phyloP scores from a whole-genome alignment of 2,888 invertebrate species.

The Hemicrepidius hirtus region DNA sequence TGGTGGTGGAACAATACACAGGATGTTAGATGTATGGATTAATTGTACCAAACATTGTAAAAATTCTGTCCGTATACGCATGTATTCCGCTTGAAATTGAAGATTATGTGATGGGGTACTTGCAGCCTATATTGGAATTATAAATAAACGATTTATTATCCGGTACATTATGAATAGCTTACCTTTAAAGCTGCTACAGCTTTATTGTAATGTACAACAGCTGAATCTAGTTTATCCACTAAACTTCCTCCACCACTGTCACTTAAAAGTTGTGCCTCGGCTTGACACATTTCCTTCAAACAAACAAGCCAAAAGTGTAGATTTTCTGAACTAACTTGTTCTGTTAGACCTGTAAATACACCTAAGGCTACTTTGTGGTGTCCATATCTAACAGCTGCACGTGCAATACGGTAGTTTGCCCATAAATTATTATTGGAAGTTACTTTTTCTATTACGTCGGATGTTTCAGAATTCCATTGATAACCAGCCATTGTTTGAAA shows the following conservation, averaged over 20 bases:
- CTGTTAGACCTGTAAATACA: conserved; percentile 76
- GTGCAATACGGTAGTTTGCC: conserved; percentile 90
- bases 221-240: conserved; percentile 73
- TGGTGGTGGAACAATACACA: conserved; percentile 94
- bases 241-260: conserved; percentile 64
- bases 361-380: conserved; percentile 78
- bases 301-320: conserved; percentile 92
- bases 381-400: conserved; percentile 89
- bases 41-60: conserved; percentile 81
- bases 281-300: conserved; percentile 84
- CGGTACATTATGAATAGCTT: not conserved
- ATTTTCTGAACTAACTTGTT: conserved; percentile 85
- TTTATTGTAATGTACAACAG: conserved; percentile 79
- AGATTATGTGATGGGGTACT: conserved; percentile 79
- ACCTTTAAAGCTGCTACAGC: conserved; percentile 78
- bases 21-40: conserved; percentile 81
- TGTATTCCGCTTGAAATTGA: conserved; percentile 85
- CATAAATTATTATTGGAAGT: conserved; percentile 79
- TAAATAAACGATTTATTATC: no score
- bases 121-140: conserved; percentile 76
- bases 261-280: conserved; percentile 80
- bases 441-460: conserved; percentile 75
- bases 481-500: conserved; percentile 87
- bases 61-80: conserved; percentile 84
- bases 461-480: conserved; percentile 78